Evolutionary conservation across 2,113 vertebrate genomes (phyloP), one percentile per base, ranked within the genome.

Genomic region (Festucalex cinctus): DNA sequence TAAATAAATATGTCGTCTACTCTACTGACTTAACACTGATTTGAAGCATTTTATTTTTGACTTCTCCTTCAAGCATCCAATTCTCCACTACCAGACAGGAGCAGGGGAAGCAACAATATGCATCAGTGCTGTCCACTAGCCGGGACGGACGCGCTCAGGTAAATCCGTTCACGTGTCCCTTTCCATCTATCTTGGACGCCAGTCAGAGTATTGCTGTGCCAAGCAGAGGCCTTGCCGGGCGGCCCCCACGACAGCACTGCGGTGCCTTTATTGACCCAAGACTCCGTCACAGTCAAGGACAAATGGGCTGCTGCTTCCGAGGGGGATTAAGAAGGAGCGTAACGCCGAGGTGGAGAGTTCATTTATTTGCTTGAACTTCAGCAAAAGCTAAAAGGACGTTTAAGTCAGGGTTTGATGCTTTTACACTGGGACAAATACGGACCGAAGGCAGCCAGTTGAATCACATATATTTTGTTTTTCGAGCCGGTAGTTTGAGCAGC

Each of bases 221-320:
- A 76, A 83, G 86, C 85, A 83, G 71, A 78, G 86, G 75, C 72
- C 77, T 82, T 75, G 70, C 83, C 82, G 65, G 83, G 79, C 87
- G 76, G 80, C 74, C 78, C 78, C 66, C 32, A 63, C 43, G 82
- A 75, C 68, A 75, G 71, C 69, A 49, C 79, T 79, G 80, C 86
- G 78, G 86, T 85, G 81, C 75, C 74, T 87, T 86, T 91, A 92
- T 91, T 90, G 91, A 91, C 86, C 84, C 83, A 57, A 59, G 71
- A 76, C 61, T 74, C 85, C 84, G 86, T 88, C 86, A 88, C 78
- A 84, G 85, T 74, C 80, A 84, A 85, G 85, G 83, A 91, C 87
- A 88, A 89, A 91, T 90, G 82, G 83, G 77, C 78, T 73, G 68
- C 67, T 69, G 78, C 77, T 86, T 73, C 80, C 80, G 20, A 14